These are phyloP conservation scores for Nasonovia ribisnigri DNA, from an alignment of 2,888 invertebrate genomes.

Conservation along the genomic window DNA sequence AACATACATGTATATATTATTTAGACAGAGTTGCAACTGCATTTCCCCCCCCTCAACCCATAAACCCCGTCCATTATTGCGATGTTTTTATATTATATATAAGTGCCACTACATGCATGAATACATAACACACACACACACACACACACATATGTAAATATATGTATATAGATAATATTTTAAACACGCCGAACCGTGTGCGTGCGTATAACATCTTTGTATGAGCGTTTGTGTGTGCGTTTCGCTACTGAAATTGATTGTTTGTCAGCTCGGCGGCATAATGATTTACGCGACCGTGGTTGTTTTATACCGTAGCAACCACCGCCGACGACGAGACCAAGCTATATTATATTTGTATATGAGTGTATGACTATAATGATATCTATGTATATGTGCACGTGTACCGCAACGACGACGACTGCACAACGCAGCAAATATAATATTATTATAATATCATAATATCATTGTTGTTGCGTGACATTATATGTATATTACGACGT, in stretches of 20 bases:
- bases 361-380: neutral
- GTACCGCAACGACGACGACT: neutral
- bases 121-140: neutral
- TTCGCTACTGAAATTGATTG: conserved; percentile 21
- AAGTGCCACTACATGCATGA: neutral
- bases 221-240: neutral
- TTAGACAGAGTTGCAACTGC: neutral
- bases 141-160: too few species aligned
- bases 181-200: neutral
- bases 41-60: neutral
- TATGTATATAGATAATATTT: neutral
- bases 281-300: conserved; percentile 35
- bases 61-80: neutral
- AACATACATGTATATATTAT: neutral
- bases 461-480: conserved; percentile 2
- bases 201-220: neutral
- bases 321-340: neutral
- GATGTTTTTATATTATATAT: conserved; percentile 1
- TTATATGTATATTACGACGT: conserved; percentile 8
- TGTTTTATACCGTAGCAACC: conserved; percentile 43
- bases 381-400: neutral
- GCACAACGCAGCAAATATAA: neutral
- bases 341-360: too few species aligned
- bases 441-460: neutral
- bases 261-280: conserved; percentile 39